These are phyloP conservation scores for Nesogale talazaci DNA, from an alignment of 2,113 vertebrate species.

Conservation along the genomic window DNA sequence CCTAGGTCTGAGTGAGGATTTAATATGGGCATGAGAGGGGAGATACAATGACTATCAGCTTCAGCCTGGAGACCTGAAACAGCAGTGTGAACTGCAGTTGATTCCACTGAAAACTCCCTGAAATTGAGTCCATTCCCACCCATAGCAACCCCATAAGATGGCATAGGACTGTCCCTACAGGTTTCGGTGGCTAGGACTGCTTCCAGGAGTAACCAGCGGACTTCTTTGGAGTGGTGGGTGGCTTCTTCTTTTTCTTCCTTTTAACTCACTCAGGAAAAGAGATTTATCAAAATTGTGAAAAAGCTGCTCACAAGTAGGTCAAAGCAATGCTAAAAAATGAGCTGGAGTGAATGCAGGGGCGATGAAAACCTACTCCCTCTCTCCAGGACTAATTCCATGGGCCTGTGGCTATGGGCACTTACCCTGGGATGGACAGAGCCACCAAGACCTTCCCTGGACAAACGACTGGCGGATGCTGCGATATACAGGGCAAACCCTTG, in stretches of 20 bases:
- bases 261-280: slow-evolving; percentile 14
- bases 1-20: not conserved
- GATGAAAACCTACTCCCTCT: not conserved
- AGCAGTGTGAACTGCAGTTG: not conserved
- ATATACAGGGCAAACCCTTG: not conserved
- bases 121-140: too few relatives aligned
- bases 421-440: not conserved
- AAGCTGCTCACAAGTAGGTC: not conserved
- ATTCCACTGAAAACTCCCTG: not conserved
- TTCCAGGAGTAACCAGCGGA: too few relatives aligned
- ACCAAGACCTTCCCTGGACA: not conserved
- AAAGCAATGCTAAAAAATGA: not conserved
- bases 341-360: not conserved
- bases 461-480: not conserved
- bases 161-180: too few relatives aligned
- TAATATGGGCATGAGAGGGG: not conserved
- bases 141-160: too few relatives aligned
- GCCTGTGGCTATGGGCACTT: not conserved
- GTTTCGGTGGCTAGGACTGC: too few relatives aligned
- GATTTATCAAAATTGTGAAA: not conserved
- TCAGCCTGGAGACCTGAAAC: not conserved
- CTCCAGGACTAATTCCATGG: not conserved
- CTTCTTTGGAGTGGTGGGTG: too few relatives aligned
- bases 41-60: not conserved
- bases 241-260: not conserved